Conservation (phyloP, 2,888 invertebrate genomes). For the Pachliopta kotzebuea region DNA sequence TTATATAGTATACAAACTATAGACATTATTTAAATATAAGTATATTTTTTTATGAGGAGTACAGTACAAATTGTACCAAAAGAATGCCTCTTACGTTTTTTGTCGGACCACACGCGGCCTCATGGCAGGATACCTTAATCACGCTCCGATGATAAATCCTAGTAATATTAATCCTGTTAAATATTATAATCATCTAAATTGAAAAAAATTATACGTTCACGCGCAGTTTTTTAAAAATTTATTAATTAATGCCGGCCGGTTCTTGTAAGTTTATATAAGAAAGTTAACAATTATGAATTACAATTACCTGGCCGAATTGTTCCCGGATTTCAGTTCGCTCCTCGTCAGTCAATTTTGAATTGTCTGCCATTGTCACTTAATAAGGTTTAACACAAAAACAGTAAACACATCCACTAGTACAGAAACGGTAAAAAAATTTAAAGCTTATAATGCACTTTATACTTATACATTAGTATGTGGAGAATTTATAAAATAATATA, state of each 20-base stretch:
- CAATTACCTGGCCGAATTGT: constrained; percentile 86
- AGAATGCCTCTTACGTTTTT: not conserved
- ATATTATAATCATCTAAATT: constrained; percentile 32
- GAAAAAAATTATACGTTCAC: constrained; percentile 11
- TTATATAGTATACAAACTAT: no score
- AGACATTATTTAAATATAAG: not conserved
- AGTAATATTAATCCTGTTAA: constrained; percentile 27
- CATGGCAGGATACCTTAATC: constrained; percentile 35
- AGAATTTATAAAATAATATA: constrained; percentile 40
- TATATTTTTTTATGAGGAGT: not conserved
- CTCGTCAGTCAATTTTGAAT: constrained; percentile 82
- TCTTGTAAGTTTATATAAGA: not conserved
- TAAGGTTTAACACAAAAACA: constrained; percentile 63
- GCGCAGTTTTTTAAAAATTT: not conserved
- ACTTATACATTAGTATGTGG: constrained; percentile 48
- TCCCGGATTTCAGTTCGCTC: constrained; percentile 88
- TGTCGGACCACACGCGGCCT: constrained; percentile 51
- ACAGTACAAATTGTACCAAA: not conserved
- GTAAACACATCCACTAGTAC: constrained; percentile 52
- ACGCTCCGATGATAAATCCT: constrained; percentile 29
- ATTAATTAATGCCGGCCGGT: constrained; percentile 10
- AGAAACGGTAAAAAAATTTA: constrained; percentile 31
- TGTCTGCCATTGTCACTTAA: constrained; percentile 70
- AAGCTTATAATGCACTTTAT: constrained; percentile 46
- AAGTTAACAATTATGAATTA: constrained; percentile 37